Evolutionary conservation across 2,888 invertebrate genomes (phyloP).

Genomic region (Campoplex nolae): DNA sequence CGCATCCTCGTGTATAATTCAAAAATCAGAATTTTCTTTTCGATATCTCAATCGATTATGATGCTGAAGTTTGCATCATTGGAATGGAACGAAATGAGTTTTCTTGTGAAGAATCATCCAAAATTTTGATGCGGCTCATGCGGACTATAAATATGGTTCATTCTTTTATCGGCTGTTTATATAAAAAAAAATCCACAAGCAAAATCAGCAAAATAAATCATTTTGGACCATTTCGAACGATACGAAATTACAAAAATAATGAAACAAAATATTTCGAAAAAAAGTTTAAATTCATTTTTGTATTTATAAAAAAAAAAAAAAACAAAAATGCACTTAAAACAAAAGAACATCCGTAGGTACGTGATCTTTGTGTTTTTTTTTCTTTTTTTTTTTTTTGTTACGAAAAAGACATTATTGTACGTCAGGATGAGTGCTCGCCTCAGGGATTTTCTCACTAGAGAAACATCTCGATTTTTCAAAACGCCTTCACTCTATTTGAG

Average conservation of each 20-base stretch:
- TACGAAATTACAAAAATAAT: not conserved
- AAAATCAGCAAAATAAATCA: not conserved
- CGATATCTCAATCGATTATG: not conserved
- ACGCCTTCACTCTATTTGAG: conserved; percentile 34
- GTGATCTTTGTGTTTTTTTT: not conserved
- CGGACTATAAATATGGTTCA: too few species aligned
- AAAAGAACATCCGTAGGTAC: not conserved
- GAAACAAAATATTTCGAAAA: not conserved
- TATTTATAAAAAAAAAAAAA: not conserved
- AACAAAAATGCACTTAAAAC: not conserved
- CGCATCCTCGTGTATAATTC: not conserved
- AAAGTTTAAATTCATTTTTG: not conserved
- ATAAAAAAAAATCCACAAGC: too few species aligned
- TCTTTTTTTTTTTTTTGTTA: not conserved
- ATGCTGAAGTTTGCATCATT: not conserved
- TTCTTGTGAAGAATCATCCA: not conserved
- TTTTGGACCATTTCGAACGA: not conserved
- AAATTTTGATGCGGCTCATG: too few species aligned
- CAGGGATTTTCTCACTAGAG: conserved; percentile 3
- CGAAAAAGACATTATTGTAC: conserved; percentile 30
- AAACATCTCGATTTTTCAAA: conserved; percentile 54
- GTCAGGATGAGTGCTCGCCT: conserved; percentile 17
- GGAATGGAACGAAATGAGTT: not conserved
- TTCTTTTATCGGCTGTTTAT: too few species aligned
- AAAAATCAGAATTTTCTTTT: not conserved